Conservation (phyloP, 2,888 invertebrate genomes). For the Cheiracanthium punctorium region DNA sequence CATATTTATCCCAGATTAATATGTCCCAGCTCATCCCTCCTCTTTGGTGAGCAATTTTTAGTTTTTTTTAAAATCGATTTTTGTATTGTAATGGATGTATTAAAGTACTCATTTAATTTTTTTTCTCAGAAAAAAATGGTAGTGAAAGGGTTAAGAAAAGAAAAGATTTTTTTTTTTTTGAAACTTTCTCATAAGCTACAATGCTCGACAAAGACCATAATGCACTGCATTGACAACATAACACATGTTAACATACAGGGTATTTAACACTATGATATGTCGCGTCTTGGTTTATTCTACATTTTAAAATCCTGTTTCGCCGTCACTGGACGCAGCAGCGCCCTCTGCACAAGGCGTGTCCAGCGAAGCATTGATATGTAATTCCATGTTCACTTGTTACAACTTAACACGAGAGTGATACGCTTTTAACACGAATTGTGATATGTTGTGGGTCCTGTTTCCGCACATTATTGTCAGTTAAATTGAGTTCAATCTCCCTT, state of each 20-base stretch:
- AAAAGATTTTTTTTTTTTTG: no score
- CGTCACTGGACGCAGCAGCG: neutral
- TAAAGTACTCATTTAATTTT: no score
- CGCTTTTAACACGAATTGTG: neutral
- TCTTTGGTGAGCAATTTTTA: no score
- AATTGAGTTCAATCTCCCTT: no score
- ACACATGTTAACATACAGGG: slow-evolving; percentile 30
- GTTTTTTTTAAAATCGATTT: no score
- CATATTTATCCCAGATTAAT: no score
- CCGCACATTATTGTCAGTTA: no score
- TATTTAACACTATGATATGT: slow-evolving; percentile 54
- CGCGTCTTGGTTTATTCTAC: slow-evolving; percentile 53
- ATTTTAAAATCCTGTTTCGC: slow-evolving; percentile 1
- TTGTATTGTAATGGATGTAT: no score
- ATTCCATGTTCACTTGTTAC: neutral
- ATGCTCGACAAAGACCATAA: slow-evolving; percentile 7
- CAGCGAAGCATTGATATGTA: neutral
- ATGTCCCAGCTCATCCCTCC: no score
- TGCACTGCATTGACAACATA: slow-evolving; percentile 6
- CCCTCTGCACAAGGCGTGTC: neutral
- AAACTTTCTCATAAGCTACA: neutral
- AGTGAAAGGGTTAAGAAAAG: no score
- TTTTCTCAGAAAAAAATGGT: no score
- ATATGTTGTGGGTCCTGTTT: neutral
- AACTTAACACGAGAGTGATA: neutral